A percentile compares a stretch with the other conserved stretches of the same genome.
Conservation (phyloP, 2,888 invertebrate species). For the Kryphioiulus occultus region DNA sequence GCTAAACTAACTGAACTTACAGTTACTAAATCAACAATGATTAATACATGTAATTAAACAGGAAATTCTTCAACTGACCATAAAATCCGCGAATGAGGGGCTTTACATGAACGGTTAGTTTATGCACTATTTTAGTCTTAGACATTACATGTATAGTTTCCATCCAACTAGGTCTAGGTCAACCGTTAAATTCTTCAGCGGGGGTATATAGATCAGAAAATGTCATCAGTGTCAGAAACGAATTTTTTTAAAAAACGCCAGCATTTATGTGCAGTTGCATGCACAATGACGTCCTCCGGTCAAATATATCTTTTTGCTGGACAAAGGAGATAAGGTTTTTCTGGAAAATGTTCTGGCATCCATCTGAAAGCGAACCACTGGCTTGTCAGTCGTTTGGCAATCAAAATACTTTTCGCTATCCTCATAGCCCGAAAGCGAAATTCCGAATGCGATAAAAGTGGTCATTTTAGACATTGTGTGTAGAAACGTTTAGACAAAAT, state of each 20-base stretch:
- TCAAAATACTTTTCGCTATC: neutral
- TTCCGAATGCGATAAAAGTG: neutral
- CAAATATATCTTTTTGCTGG: neutral
- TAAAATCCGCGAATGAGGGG: too few relatives aligned
- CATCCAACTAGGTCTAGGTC: neutral
- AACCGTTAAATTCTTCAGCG: neutral
- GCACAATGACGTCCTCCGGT: neutral
- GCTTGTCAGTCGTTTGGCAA: neutral
- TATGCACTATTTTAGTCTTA: too few relatives aligned
- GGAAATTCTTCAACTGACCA: too few relatives aligned
- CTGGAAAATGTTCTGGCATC: neutral
- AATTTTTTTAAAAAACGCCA: neutral
- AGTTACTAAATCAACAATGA: too few relatives aligned
- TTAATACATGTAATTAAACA: too few relatives aligned
- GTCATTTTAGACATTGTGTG: neutral
- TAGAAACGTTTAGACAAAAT: neutral
- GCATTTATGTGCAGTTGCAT: slow-evolving; percentile 36
- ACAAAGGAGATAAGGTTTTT: slow-evolving; percentile 11
- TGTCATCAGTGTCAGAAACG: slow-evolving; percentile 8
- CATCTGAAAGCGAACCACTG: neutral
- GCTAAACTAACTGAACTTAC: too few relatives aligned
- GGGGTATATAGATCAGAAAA: neutral
- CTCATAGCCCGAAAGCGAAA: neutral
- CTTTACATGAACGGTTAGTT: too few relatives aligned
- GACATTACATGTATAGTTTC: too few relatives aligned